Percentiles rank a stretch among this genome's conserved stretches.
Evolutionary conservation across 2,888 invertebrate genomes (phyloP).

Genomic region (Aquatica leii): DNA sequence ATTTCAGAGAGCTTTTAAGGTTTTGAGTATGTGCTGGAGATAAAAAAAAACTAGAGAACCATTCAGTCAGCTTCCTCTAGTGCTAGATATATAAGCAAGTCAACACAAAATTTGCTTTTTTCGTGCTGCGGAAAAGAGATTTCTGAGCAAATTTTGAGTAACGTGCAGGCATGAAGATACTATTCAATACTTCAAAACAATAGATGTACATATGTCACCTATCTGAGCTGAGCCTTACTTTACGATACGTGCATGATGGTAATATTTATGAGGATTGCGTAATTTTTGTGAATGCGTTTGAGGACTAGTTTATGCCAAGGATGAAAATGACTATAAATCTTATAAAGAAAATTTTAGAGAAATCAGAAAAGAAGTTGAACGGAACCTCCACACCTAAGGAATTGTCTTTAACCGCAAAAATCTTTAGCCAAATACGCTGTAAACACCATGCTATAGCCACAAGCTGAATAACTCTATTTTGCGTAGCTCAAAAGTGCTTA

Average conservation of each 20-base stretch:
- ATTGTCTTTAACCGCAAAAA: not conserved
- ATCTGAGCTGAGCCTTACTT: conserved; percentile 2
- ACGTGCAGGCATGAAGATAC: not conserved
- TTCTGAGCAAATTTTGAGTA: conserved; percentile 4
- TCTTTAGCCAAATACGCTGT: not conserved
- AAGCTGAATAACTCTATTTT: not conserved
- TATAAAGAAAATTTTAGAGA: not conserved
- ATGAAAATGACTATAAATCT: not conserved
- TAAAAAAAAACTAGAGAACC: conserved; percentile 11
- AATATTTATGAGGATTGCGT: not conserved
- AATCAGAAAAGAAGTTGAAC: not conserved
- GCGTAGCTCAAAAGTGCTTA: not conserved
- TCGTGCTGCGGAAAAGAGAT: conserved; percentile 3
- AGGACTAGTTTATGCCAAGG: not conserved
- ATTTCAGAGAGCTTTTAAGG: conserved; percentile 19
- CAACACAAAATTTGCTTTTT: conserved; percentile 6
- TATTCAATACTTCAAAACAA: not conserved
- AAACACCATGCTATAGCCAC: not conserved
- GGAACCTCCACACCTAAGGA: not conserved
- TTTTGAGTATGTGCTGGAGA: conserved; percentile 15
- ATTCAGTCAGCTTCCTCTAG: conserved; percentile 1
- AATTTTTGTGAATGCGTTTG: not conserved
- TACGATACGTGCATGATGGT: not conserved
- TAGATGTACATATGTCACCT: not conserved
- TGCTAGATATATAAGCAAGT: conserved; percentile 6